phyloP scores from a whole-genome alignment of 2,797 vertebrate genomes.

The Aselliscus stoliczkanus region DNA sequence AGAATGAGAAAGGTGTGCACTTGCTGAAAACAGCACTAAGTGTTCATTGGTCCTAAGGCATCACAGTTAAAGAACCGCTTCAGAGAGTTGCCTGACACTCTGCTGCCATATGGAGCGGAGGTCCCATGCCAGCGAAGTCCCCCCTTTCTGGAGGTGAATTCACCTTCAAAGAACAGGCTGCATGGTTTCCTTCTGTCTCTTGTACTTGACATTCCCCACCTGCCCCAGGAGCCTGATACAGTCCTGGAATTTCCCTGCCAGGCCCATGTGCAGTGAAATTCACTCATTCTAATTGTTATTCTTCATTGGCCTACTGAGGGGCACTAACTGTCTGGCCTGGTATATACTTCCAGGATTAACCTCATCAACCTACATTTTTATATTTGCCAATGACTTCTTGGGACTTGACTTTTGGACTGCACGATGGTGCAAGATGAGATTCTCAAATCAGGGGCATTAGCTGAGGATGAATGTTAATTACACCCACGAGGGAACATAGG shows the following conservation, averaged over 20 bases:
- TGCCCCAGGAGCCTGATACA: neutral
- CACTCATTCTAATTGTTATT: neutral
- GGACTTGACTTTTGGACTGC: neutral
- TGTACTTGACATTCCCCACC: neutral
- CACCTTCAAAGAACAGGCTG: slow-evolving; percentile 11
- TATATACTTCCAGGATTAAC: neutral
- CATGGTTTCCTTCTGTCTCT: neutral
- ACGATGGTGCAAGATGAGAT: neutral
- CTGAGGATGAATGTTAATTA: neutral
- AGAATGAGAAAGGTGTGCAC: neutral
- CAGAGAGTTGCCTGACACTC: neutral
- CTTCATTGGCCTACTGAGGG: neutral
- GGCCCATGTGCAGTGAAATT: neutral
- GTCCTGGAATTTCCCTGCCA: neutral
- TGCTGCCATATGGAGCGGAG: neutral
- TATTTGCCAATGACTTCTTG: neutral
- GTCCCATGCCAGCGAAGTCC: neutral
- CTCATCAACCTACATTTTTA: neutral
- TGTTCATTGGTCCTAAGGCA: neutral
- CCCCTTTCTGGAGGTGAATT: neutral
- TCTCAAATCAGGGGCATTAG: neutral
- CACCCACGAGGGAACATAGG: neutral
- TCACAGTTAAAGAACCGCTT: neutral
- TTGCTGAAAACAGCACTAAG: neutral
- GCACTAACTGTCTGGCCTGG: neutral